Base-by-base conservation (phyloP, 2,888 invertebrate genomes). In the Orthosia cruda region DNA sequence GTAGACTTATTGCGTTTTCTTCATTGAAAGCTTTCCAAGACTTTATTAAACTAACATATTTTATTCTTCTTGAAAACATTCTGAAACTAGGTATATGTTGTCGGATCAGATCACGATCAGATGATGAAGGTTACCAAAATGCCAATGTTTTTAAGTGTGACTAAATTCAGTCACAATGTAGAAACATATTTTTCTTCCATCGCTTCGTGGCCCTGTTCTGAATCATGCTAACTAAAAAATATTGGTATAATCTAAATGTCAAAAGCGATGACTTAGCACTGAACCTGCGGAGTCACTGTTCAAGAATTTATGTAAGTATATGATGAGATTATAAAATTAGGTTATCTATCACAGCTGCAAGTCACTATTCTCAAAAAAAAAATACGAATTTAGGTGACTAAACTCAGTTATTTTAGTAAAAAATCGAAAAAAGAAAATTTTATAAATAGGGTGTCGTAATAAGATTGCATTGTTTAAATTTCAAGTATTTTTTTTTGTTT, bases 181-280 rank as follows among this genome's bases (percentile, higher is more conserved):
- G 26, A 62, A 23, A 13, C 4, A 13, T 16, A 47, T 62, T 23
- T 49, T 52, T 3, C 45, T 32, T 23, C 11, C 11, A 32, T 23
- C 13, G 1, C 15, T 26, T 40, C 15, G 45, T 57, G 64, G 23
- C 45, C 52, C 5, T 16, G 40, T 16, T 68, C 26, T 65, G 69
- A 65, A 54, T 54, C 70, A 71, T 79, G 80, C 74, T 71, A 81
- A 82, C 86, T 87, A 89, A 89, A 89, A 89, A 92, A 67, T 50
- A 50, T 71, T 23, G 16, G 47, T 54, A 32, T 62, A 32, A 91
- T 88, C 85, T 78, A 83, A 86, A 89, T 81, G 75, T 72, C 84
- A 80, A 70, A 83, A 83, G 77, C 71, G 73, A 82, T 92, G 91
- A 91, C 84, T 71, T 67, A 18, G 87, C 88, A 85, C 68, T 69